phyloP scores from a whole-genome alignment of 1,140 invertebrate genomes.

The Saccostrea cuccullata region DNA sequence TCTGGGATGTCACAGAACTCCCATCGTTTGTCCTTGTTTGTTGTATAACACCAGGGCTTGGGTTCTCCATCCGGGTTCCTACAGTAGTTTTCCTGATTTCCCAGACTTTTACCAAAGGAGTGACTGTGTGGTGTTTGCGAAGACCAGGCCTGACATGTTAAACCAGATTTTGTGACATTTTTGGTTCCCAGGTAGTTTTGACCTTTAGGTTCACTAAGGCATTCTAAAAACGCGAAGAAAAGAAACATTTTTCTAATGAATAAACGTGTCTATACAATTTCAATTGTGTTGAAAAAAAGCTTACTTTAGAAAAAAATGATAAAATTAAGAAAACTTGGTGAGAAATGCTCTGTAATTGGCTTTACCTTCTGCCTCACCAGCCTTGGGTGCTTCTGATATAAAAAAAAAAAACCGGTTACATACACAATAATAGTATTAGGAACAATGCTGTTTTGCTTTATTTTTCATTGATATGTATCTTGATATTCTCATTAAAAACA shows the following conservation, averaged over 20 bases:
- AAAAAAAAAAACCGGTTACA: background rate
- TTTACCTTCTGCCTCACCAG: background rate
- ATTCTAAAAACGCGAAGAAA: background rate
- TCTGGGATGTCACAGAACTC: conserved; percentile 47
- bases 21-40: conserved; percentile 41
- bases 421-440: background rate
- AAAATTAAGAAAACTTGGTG: background rate
- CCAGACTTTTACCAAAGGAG: background rate
- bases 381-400: background rate
- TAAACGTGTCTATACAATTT: background rate
- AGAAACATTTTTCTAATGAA: background rate
- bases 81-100: conserved; percentile 46
- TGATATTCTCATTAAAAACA: too few species aligned
- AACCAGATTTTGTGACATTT: conserved; percentile 20
- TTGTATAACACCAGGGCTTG: conserved; percentile 52
- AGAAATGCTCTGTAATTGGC: too few species aligned
- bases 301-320: background rate
- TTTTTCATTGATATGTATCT: too few species aligned
- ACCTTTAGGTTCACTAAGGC: background rate
- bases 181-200: conserved; percentile 25
- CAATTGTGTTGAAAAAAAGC: background rate
- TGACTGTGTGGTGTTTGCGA: conserved; percentile 31
- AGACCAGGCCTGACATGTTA: conserved; percentile 38
- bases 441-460: background rate
- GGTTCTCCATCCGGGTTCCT: conserved; percentile 44